Conservation (phyloP, 2,888 invertebrate genomes). For the Drosophila neoperkinsi region DNA sequence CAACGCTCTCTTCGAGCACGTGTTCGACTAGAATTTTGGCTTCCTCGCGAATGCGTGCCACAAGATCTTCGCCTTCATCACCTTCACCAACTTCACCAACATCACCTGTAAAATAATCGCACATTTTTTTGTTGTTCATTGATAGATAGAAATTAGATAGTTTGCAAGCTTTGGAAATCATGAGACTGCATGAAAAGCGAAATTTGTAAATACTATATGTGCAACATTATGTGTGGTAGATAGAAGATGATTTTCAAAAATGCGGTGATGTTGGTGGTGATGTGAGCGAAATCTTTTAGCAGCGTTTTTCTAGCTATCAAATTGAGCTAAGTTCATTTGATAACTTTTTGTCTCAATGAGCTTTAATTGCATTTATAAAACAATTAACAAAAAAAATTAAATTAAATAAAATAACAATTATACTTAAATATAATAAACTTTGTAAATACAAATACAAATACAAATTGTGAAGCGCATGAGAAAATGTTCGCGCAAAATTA, state of each 20-base stretch:
- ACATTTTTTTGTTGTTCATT: slow-evolving; percentile 61
- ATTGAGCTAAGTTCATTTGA: slow-evolving; percentile 20
- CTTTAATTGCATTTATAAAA: slow-evolving; percentile 77
- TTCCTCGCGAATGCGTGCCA: slow-evolving; percentile 81
- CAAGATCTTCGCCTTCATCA: slow-evolving; percentile 63
- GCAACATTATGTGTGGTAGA: slow-evolving; percentile 47
- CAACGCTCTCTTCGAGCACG: slow-evolving; percentile 84
- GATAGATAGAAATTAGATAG: slow-evolving; percentile 53
- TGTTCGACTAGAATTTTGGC: slow-evolving; percentile 84
- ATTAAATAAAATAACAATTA: slow-evolving; percentile 24
- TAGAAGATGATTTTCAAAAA: slow-evolving; percentile 44
- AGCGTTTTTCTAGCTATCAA: slow-evolving; percentile 26
- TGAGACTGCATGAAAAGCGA: slow-evolving; percentile 64
- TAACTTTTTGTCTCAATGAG: slow-evolving; percentile 61
- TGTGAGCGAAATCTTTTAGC: slow-evolving; percentile 48
- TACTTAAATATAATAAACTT: slow-evolving; percentile 11
- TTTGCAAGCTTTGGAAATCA: slow-evolving; percentile 66
- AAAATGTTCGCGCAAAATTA: slow-evolving; percentile 52
- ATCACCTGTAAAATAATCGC: slow-evolving; percentile 76
- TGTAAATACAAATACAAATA: slow-evolving; percentile 13
- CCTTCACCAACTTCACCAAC: slow-evolving; percentile 66
- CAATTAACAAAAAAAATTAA: slow-evolving; percentile 14
- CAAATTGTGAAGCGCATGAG: slow-evolving; percentile 55
- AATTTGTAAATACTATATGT: slow-evolving; percentile 39
- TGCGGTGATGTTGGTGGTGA: slow-evolving; percentile 59